Evolutionary conservation across 2,797 vertebrate species (phyloP).

Genomic region (Tangara arthus): DNA sequence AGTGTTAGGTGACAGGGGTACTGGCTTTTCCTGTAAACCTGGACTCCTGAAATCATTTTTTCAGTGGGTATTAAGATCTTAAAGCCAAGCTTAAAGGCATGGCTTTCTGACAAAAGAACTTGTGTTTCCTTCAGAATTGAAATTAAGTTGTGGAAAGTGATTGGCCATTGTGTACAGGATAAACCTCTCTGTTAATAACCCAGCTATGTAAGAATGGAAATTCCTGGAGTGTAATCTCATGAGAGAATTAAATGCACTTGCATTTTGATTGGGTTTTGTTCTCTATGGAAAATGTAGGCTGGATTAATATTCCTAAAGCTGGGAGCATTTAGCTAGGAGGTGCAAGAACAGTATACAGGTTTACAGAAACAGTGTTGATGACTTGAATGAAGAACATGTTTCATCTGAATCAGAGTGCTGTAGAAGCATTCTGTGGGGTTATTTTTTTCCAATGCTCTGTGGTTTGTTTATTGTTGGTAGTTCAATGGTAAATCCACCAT

Average conservation of each 20-base stretch:
- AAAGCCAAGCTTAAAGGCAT: not conserved
- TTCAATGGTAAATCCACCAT: not conserved
- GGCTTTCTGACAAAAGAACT: conserved; percentile 11
- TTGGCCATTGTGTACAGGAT: not conserved
- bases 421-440: not conserved
- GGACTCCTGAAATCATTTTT: not conserved
- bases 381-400: not conserved
- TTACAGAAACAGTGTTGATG: not conserved
- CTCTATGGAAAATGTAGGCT: not conserved
- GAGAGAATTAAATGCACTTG: not conserved
- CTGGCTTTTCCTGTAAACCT: not conserved
- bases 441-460: not conserved
- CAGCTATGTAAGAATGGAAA: not conserved
- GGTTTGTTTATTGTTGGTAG: not conserved
- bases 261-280: not conserved
- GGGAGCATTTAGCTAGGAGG: not conserved
- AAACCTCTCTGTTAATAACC: conserved; percentile 1
- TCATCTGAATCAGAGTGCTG: not conserved
- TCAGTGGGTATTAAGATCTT: not conserved
- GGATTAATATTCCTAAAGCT: not conserved
- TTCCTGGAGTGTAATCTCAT: not conserved
- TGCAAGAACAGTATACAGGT: not conserved
- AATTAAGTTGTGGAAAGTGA: not conserved
- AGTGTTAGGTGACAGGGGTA: not conserved
- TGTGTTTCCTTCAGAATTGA: not conserved